phyloP scores from a whole-genome alignment of 2,797 vertebrate genomes.

The Melanotaenia parkinsoni region DNA sequence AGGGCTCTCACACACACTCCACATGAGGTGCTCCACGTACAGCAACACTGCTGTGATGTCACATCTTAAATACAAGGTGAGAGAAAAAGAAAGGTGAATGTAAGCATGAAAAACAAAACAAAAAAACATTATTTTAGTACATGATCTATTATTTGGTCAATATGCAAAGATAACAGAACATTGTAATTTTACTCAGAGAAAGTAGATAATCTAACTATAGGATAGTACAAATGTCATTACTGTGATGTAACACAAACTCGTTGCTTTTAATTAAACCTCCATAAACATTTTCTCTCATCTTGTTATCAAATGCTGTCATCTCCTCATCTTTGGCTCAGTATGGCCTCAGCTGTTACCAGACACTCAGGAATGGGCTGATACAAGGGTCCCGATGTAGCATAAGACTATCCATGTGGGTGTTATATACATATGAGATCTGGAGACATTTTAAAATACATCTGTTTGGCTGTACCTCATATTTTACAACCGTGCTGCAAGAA shows the following conservation, averaged over 20 bases:
- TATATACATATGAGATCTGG: conserved; percentile 29
- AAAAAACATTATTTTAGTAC: conserved; percentile 13
- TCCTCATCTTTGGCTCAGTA: conserved; percentile 21
- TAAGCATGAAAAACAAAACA: conserved; percentile 25
- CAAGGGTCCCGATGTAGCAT: conserved; percentile 33
- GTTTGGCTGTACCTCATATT: conserved; percentile 59
- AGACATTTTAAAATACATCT: conserved; percentile 62
- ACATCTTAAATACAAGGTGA: conserved; percentile 75
- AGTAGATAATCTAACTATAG: conserved; percentile 14
- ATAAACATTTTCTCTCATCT: conserved; percentile 64
- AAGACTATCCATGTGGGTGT: conserved; percentile 33
- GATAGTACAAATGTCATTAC: conserved; percentile 49
- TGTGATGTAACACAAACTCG: conserved; percentile 28
- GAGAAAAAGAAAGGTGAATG: conserved; percentile 14
- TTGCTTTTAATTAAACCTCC: conserved; percentile 26
- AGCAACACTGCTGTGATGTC: conserved; percentile 91
- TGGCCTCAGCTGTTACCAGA: conserved; percentile 8
- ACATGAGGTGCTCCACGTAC: conserved; percentile 90
- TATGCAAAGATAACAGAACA: conserved; percentile 36
- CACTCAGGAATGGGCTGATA: conserved; percentile 16
- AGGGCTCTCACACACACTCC: conserved; percentile 87
- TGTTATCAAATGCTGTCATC: conserved; percentile 40
- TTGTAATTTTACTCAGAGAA: conserved; percentile 53
- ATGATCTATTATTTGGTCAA: conserved; percentile 26
- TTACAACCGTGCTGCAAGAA: conserved; percentile 50